phyloP scores from a whole-genome alignment of 2,797 vertebrate species.

The Euphonia xanthogaster region DNA sequence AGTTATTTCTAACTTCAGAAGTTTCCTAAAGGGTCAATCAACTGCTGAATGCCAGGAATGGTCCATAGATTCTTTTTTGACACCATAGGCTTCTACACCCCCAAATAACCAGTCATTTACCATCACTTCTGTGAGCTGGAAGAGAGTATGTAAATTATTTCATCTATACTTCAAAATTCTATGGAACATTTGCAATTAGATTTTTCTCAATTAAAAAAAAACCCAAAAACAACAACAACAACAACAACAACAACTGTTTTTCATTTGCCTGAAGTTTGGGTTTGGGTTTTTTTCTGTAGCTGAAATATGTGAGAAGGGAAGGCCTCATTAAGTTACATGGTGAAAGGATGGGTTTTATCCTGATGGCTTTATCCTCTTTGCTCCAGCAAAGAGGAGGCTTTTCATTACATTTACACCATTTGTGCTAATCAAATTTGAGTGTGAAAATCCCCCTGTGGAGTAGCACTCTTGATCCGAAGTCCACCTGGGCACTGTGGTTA shows the following conservation, averaged over 20 bases:
- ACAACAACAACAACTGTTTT: neutral
- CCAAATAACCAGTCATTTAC: neutral
- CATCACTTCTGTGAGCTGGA: neutral
- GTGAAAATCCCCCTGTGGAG: neutral
- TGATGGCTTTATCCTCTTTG: neutral
- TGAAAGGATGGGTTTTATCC: neutral
- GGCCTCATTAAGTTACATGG: fast-evolving
- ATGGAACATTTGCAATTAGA: neutral
- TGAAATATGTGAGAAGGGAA: neutral
- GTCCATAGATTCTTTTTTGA: neutral
- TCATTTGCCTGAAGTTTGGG: neutral
- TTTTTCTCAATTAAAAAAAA: neutral
- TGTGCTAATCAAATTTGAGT: neutral
- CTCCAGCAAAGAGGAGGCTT: neutral
- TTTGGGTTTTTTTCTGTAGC: fast-evolving
- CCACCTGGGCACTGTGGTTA: neutral
- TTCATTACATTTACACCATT: neutral
- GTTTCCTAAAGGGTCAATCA: slow-evolving; percentile 48
- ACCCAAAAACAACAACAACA: too few species aligned
- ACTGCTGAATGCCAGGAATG: slow-evolving; percentile 24
- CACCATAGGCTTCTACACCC: neutral
- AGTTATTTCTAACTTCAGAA: slow-evolving; percentile 54
- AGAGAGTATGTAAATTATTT: neutral
- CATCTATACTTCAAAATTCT: neutral
- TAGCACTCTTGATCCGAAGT: neutral